These are phyloP conservation scores for Phaonia tiefii DNA, from an alignment of 2,888 invertebrate genomes.

Conservation along the genomic window DNA sequence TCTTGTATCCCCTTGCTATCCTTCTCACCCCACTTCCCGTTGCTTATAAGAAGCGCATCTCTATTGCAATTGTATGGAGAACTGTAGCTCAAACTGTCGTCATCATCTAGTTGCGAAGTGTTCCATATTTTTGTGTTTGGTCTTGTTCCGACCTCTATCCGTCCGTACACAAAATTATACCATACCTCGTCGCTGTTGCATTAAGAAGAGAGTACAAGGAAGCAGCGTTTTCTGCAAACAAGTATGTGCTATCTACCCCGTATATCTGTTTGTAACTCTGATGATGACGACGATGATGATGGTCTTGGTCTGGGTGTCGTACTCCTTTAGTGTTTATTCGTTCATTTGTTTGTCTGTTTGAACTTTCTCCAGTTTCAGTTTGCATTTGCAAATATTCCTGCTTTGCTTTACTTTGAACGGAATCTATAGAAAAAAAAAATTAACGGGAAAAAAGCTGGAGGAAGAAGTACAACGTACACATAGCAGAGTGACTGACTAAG, in stretches of 20 bases:
- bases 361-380: slow-evolving; percentile 79
- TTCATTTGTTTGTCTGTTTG: slow-evolving; percentile 79
- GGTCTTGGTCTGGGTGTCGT: slow-evolving; percentile 51
- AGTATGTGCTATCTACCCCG: no score
- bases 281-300: no score
- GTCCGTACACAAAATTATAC: slow-evolving; percentile 1
- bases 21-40: no score
- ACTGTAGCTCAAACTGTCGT: background rate
- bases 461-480: background rate
- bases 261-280: no score
- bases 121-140: slow-evolving; percentile 58
- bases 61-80: background rate
- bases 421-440: slow-evolving; percentile 9
- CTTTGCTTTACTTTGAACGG: slow-evolving; percentile 64
- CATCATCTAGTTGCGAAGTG: slow-evolving; percentile 1
- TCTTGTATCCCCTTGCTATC: background rate
- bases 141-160: slow-evolving; percentile 34
- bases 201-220: background rate
- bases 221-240: no score
- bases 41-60: slow-evolving; percentile 8
- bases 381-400: slow-evolving; percentile 78
- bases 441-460: background rate
- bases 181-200: background rate
- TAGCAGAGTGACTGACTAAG: slow-evolving; percentile 43
- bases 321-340: slow-evolving; percentile 74